Conservation (phyloP, 1,140 invertebrate genomes). For the Aphelenchoides fujianensis region DNA sequence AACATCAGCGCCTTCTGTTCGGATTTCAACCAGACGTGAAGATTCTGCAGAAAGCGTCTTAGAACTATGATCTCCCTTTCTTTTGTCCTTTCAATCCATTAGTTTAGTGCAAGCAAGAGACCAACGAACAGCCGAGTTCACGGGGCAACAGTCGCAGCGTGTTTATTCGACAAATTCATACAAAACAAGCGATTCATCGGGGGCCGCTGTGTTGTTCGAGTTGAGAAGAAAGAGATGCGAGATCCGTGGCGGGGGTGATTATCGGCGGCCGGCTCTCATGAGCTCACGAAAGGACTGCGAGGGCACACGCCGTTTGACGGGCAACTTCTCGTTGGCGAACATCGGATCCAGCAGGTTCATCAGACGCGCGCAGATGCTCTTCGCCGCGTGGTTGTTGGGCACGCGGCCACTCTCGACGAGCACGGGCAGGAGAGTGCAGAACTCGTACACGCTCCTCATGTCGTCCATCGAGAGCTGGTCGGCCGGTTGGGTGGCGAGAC, state of each 20-base stretch:
- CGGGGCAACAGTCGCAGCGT: too few species aligned
- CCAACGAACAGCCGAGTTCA: too few species aligned
- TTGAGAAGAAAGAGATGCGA: too few species aligned
- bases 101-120: too few species aligned
- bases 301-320: background rate
- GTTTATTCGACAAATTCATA: slow-evolving; percentile 1
- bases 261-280: too few species aligned
- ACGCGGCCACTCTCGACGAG: slow-evolving; percentile 12
- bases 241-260: background rate
- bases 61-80: too few species aligned
- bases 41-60: too few species aligned
- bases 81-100: too few species aligned
- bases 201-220: background rate
- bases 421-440: slow-evolving; percentile 24
- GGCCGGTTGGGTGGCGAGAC: background rate
- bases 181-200: background rate
- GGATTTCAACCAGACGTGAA: too few species aligned
- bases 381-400: slow-evolving; percentile 22
- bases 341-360: slow-evolving; percentile 34
- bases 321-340: slow-evolving; percentile 24
- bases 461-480: slow-evolving; percentile 20
- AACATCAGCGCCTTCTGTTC: too few species aligned
- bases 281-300: background rate
- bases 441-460: slow-evolving; percentile 25
- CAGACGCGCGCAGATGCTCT: slow-evolving; percentile 25